A percentile compares a stretch with the other conserved stretches of the same genome.
Conservation (phyloP, 2,113 vertebrate genomes). For the Isichthys henryi region DNA sequence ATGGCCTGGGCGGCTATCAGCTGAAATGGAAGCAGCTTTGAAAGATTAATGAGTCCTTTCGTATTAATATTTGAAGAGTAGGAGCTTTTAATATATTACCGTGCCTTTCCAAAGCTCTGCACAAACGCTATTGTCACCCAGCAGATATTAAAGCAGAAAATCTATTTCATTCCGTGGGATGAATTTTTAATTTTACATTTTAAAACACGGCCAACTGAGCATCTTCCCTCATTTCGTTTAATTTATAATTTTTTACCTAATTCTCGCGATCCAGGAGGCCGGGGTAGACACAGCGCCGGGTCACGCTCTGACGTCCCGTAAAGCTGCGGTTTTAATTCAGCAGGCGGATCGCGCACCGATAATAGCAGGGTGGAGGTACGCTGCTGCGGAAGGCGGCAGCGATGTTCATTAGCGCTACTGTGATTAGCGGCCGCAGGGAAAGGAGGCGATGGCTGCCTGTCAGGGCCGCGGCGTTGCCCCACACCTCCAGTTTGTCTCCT, state of each 20-base stretch:
- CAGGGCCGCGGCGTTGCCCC: not conserved
- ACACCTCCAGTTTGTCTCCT: not conserved
- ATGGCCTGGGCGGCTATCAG: conserved; percentile 44
- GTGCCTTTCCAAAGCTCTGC: conserved; percentile 49
- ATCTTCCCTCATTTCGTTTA: conserved; percentile 28
- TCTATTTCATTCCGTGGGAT: conserved; percentile 47
- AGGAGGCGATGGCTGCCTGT: not conserved
- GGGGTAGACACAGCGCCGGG: not conserved
- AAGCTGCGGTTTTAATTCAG: not conserved
- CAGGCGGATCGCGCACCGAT: not conserved
- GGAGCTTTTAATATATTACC: conserved; percentile 60
- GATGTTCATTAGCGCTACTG: not conserved
- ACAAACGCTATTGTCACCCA: conserved; percentile 40
- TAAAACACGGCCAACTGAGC: conserved; percentile 24
- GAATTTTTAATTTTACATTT: conserved; percentile 51
- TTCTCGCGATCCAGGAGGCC: not conserved
- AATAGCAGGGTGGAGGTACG: not conserved
- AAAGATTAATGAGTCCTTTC: conserved; percentile 63
- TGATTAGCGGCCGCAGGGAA: not conserved
- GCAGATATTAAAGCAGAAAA: conserved; percentile 34
- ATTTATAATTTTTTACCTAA: not conserved
- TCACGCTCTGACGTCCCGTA: not conserved
- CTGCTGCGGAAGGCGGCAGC: not conserved
- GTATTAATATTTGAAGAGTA: conserved; percentile 62
- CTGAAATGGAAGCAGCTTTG: conserved; percentile 52